phyloP scores from a whole-genome alignment of 2,797 vertebrate genomes.

The Periophthalmus magnuspinnatus region DNA sequence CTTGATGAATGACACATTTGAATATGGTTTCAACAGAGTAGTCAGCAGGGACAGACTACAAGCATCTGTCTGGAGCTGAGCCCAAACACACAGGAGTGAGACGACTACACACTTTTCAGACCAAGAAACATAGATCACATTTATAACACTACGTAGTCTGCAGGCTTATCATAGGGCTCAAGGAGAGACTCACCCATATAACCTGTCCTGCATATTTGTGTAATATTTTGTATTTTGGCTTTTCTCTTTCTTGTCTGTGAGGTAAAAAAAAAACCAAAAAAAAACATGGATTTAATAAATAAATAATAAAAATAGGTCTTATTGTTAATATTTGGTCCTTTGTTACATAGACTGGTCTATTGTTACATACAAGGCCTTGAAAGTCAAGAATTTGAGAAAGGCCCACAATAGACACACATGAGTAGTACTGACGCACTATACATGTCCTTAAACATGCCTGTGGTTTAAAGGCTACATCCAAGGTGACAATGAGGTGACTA shows the following conservation, averaged over 20 bases:
- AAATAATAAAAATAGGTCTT: neutral
- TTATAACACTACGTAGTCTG: neutral
- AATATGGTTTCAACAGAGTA: slow-evolving; percentile 42
- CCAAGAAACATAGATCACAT: slow-evolving; percentile 1
- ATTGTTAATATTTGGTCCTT: neutral
- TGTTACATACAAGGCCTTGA: slow-evolving; percentile 13
- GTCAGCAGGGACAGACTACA: slow-evolving; percentile 45
- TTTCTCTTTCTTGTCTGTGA: neutral
- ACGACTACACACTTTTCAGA: slow-evolving; percentile 11
- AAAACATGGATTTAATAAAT: neutral
- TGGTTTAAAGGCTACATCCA: neutral
- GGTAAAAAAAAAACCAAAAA: no score
- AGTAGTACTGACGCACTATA: neutral
- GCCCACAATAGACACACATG: neutral
- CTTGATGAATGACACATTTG: slow-evolving; percentile 53
- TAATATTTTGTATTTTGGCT: neutral
- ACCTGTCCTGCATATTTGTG: no score
- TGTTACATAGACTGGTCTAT: neutral
- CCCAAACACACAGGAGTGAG: slow-evolving; percentile 5
- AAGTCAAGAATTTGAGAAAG: slow-evolving; percentile 24
- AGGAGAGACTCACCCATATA: no score
- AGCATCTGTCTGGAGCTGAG: slow-evolving; percentile 9
- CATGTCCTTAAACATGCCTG: slow-evolving; percentile 8
- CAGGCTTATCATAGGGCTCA: neutral
- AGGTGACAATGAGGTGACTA: slow-evolving; percentile 14